These are phyloP conservation scores for Cryptotermes secundus DNA, from an alignment of 1,140 invertebrate genomes.

Conservation along the genomic window DNA sequence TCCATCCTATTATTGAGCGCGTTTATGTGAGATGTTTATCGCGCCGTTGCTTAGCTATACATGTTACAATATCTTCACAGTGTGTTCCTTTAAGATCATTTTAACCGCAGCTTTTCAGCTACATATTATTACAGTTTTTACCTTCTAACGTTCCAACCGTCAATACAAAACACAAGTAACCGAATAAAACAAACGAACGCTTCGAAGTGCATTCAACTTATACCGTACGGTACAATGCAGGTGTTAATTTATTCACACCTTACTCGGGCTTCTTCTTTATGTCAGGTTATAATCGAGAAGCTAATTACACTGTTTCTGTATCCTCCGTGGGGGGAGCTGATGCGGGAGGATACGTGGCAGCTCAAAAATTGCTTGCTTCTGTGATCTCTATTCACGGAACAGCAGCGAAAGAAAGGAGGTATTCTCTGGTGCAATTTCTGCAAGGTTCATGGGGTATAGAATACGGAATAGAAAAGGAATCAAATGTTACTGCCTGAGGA, in stretches of 20 bases:
- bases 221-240: background rate
- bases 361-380: background rate
- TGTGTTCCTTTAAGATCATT: too few relatives aligned
- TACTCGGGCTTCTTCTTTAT: background rate
- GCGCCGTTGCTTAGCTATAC: too few relatives aligned
- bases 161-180: too few relatives aligned
- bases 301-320: background rate
- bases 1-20: too few relatives aligned
- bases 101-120: too few relatives aligned
- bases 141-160: too few relatives aligned
- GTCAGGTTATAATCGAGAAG: background rate
- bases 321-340: background rate
- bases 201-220: background rate
- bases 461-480: background rate
- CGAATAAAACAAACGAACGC: too few relatives aligned
- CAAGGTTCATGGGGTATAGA: constrained; percentile 6
- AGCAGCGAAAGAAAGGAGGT: background rate
- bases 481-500: background rate
- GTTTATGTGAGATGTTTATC: too few relatives aligned
- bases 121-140: too few relatives aligned
- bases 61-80: too few relatives aligned
- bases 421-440: constrained; percentile 10
- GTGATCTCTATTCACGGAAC: background rate
- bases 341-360: background rate
- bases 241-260: background rate